These are phyloP conservation scores for Elymnias hypermnestra DNA, from an alignment of 1,140 invertebrate species.

Conservation along the genomic window DNA sequence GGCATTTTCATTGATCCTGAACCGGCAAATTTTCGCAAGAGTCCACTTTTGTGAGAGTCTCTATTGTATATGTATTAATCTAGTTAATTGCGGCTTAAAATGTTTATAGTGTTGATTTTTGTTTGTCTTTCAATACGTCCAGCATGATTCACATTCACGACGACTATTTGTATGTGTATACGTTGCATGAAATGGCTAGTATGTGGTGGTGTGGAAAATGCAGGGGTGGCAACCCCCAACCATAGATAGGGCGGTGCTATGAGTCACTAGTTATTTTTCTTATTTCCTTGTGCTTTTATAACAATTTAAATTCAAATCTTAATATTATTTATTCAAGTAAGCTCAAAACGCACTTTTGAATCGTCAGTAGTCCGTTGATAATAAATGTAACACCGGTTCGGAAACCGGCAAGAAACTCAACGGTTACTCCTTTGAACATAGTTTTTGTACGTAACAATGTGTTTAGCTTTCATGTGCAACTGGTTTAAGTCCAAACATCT, in stretches of 20 bases:
- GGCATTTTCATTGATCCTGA: too few relatives aligned
- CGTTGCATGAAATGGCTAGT: slow-evolving; percentile 42
- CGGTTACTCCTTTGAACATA: too few relatives aligned
- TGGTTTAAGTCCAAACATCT: too few relatives aligned
- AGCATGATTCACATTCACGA: slow-evolving; percentile 33
- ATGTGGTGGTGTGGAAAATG: slow-evolving; percentile 31
- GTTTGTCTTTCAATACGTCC: slow-evolving; percentile 40
- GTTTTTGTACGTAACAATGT: too few relatives aligned
- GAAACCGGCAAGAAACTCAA: too few relatives aligned
- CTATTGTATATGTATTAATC: not conserved
- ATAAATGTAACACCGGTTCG: too few relatives aligned
- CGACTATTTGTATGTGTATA: slow-evolving; percentile 24
- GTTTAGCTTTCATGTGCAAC: too few relatives aligned
- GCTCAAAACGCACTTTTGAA: too few relatives aligned
- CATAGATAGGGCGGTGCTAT: slow-evolving; percentile 42
- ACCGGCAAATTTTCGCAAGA: too few relatives aligned
- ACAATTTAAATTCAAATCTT: too few relatives aligned
- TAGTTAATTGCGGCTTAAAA: slow-evolving; percentile 15
- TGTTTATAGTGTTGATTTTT: slow-evolving; percentile 24
- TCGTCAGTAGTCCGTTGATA: too few relatives aligned
- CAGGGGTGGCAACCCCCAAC: slow-evolving; percentile 48
- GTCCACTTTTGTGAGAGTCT: not conserved
- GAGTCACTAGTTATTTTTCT: slow-evolving; percentile 25
- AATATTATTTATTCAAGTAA: too few relatives aligned
- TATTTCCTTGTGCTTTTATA: not conserved